These are phyloP conservation scores for Cervus canadensis DNA, from an alignment of 2,113 vertebrate genomes.

Conservation along the genomic window DNA sequence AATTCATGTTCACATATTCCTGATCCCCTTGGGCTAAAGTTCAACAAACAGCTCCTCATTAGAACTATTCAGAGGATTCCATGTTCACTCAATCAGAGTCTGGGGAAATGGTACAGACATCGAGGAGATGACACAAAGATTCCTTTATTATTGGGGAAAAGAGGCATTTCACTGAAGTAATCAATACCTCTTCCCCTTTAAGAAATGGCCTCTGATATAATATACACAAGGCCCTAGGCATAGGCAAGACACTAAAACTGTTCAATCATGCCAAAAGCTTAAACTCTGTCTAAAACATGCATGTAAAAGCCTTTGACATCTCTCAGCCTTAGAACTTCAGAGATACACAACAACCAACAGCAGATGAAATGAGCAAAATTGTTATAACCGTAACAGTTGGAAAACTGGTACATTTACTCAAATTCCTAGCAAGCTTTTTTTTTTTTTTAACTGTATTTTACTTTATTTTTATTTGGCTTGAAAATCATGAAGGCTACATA, in stretches of 20 bases:
- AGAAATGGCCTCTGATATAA: neutral
- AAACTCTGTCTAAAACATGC: neutral
- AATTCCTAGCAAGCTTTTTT: neutral
- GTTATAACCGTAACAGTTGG: neutral
- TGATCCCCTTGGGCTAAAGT: conserved; percentile 5
- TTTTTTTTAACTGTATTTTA: neutral
- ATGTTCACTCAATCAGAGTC: neutral
- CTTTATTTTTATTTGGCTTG: neutral
- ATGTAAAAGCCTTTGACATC: neutral
- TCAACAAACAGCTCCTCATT: neutral
- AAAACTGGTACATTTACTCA: neutral
- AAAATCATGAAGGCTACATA: neutral
- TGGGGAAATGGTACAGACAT: neutral
- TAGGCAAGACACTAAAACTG: neutral
- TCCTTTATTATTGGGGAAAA: neutral
- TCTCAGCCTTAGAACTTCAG: neutral
- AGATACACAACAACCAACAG: neutral
- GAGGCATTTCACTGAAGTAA: neutral
- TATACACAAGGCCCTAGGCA: neutral
- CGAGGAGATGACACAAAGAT: neutral
- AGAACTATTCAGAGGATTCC: neutral
- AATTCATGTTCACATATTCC: conserved; percentile 22
- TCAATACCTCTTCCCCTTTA: neutral
- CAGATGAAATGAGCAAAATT: neutral
- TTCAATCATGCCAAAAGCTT: neutral